phyloP scores from a whole-genome alignment of 2,113 vertebrate genomes.

The Sander vitreus region DNA sequence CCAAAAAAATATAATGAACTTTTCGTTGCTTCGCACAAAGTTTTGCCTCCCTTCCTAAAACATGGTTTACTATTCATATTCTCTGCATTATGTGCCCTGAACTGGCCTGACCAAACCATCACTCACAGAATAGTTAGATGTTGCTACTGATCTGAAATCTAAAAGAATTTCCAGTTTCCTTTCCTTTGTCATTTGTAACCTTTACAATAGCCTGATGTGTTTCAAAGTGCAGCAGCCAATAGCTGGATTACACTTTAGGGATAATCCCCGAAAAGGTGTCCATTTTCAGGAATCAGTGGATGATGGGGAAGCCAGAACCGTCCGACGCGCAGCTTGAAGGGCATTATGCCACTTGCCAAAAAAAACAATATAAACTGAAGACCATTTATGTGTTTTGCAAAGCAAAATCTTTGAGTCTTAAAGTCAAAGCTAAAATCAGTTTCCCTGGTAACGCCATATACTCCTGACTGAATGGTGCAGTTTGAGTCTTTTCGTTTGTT shows the following conservation, averaged over 20 bases:
- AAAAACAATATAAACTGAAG: too few species aligned
- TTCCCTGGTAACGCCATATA: too few species aligned
- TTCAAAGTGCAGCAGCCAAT: constrained; percentile 21
- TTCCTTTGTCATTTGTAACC: constrained; percentile 33
- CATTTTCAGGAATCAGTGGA: too few species aligned
- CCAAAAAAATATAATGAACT: constrained; percentile 22
- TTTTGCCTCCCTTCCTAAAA: constrained; percentile 5
- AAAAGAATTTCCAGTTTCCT: not conserved
- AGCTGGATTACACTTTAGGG: not conserved
- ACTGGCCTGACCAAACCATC: not conserved
- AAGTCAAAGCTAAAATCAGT: too few species aligned
- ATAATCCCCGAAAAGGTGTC: too few species aligned
- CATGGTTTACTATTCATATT: not conserved
- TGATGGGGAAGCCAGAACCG: too few species aligned
- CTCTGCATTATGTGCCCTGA: not conserved
- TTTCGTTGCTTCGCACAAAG: constrained; percentile 43
- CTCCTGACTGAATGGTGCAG: constrained; percentile 16
- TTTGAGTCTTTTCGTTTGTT: constrained; percentile 2
- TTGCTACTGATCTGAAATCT: constrained; percentile 14
- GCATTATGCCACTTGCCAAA: too few species aligned
- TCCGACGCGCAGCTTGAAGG: too few species aligned
- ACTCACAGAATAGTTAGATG: constrained; percentile 17
- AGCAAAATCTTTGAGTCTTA: too few species aligned
- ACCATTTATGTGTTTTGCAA: too few species aligned
- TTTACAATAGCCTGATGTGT: constrained; percentile 29